Evolutionary conservation across 92 coral and sea anemone species (phyloP).

Genomic region (Pocillopora grandis): DNA sequence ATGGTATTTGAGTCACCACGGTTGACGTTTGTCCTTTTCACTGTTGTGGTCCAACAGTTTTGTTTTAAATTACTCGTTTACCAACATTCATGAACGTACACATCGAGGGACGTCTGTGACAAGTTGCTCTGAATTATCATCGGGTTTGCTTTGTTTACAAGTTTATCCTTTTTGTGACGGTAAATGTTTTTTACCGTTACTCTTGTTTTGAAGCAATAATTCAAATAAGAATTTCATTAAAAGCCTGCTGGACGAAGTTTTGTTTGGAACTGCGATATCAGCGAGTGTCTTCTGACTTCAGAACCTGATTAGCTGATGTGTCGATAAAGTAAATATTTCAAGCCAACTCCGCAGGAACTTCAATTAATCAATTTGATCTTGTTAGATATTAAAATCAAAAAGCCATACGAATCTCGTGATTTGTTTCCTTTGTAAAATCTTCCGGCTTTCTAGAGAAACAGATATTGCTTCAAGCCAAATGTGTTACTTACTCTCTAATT

Average conservation of each 20-base stretch:
- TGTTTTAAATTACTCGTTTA: constrained; percentile 7
- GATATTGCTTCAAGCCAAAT: too few species aligned
- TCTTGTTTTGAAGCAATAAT: background rate
- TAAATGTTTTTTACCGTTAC: constrained; percentile 2
- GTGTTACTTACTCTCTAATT: too few species aligned
- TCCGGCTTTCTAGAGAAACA: too few species aligned
- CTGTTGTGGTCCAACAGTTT: constrained; percentile 12
- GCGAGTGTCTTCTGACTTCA: background rate
- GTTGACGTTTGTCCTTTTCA: constrained; percentile 11
- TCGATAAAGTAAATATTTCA: background rate
- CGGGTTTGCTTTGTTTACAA: constrained; percentile 13
- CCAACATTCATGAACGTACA: background rate
- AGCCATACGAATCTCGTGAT: too few species aligned
- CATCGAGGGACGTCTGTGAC: too few species aligned
- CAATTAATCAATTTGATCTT: too few species aligned
- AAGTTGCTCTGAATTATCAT: too few species aligned
- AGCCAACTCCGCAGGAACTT: too few species aligned
- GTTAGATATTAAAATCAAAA: too few species aligned
- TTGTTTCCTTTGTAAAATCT: too few species aligned
- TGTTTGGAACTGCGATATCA: background rate
- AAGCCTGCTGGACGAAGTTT: background rate
- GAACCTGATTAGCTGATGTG: background rate
- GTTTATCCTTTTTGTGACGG: background rate
- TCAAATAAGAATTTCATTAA: background rate
- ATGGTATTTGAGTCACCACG: background rate